Base-by-base conservation (phyloP, 1,140 invertebrate species). In the Neodiprion virginianus region DNA sequence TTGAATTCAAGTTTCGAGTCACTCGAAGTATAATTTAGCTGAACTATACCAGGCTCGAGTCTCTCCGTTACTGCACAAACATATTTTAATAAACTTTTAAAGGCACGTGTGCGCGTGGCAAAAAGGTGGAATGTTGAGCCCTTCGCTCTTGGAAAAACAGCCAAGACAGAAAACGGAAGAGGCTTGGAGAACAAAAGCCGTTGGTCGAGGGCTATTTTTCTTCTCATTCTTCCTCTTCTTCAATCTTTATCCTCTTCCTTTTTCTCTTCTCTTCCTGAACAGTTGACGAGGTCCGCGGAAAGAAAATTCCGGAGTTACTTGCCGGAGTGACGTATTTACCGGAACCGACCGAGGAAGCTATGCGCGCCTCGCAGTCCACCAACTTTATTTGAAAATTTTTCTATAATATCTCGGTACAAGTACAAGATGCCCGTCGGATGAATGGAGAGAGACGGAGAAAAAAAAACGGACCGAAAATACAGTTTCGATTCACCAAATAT, bases 1-100 rank as follows among this genome's bases (percentile, higher is more conserved):
- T 40, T 40, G 5, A 40, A 40, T 40, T 40, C 28, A 5, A 80
- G 81, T 82, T 80, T 80, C 76, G 75, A 79, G 78, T 75, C 28
- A 40, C 5, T 76, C 72, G 65, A 17, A 78, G 14, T 12, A 14
- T 1, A n/a, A 2, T 14, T 14, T 14, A 17, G 68, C 12, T 12
- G 14, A 69, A 28, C 72, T 79, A 70, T 74, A 72, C 74, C 49
- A 28, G 23, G 47, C 49, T 65, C 72, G 4, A 65, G 49, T 21
- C 14, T 40, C 28, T 40, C 28, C 28, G 28, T 40, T 5, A 40
- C 28, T 40, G 28, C 28, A 40, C 28, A 40, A 40, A 40, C 28
- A 40, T 61, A 61, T 61, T 12, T 61, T 61, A 61, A 61, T 61
- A 9, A 61, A 61, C 53, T 61, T 12, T 17, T 7, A 7, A 61